Base-by-base conservation (phyloP, 2,113 vertebrate species). In the Loxodonta africana region DNA sequence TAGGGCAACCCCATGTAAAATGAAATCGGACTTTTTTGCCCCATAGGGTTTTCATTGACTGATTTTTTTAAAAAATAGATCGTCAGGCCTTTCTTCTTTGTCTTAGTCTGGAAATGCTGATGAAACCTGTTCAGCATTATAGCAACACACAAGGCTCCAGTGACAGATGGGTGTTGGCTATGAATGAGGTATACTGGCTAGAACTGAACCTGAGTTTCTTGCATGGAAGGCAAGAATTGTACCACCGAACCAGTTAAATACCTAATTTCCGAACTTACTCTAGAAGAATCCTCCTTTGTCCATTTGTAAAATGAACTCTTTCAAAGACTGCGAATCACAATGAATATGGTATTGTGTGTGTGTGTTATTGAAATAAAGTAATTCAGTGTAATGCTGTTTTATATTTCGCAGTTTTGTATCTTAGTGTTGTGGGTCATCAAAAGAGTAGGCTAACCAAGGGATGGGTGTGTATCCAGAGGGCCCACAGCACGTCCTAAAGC, bases 311-410 rank as follows among this genome's bases (percentile, higher is more conserved):
- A 83, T 82, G 65, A 74, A 41, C 33, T 81, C 33, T 94, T 88
- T 91, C 41, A 83, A 93, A 96, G 48, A 48, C 77, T 88, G 33
- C 73, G 63, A 71, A 23, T 82, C 28, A 71, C 67, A 82, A 28
- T 71, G 51, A 80, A 46, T 25, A 48, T 62, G 91, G n/a, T 15
- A 44, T 77, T 81, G 9, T 80, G 21, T 73, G 28, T 73, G 28
- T 88, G 23, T 94, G 60, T 41, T 83, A 37, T 88, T 95, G 44
- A 90, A 71, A 67, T 90, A 41, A 33, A 83, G 21, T 60, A 17
- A 63, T 60, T 89, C 57, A 80, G 25, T 81, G 17, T 53, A 76
- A 26, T 87, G 30, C 5, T n/a, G 6, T 82, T 87, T 82, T 60
- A 17, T 8, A 30, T 41, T 80, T 91, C 17, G 15, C 0, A 0